phyloP scores from a whole-genome alignment of 1,140 invertebrate species.

The Bombus impatiens region DNA sequence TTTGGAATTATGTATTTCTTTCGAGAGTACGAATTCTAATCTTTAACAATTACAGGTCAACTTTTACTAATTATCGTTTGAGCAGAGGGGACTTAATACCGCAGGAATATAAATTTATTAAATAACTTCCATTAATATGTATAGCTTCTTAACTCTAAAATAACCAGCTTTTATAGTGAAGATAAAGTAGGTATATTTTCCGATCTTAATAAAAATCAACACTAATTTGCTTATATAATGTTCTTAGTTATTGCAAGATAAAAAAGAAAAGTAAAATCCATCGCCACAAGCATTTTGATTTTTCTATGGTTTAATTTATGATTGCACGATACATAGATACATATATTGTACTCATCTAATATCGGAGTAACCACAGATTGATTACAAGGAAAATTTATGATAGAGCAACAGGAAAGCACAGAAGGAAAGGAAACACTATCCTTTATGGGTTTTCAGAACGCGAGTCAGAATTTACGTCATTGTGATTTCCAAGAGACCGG shows the following conservation, averaged over 20 bases:
- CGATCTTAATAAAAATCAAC: neutral
- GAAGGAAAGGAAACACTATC: neutral
- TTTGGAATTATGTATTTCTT: neutral
- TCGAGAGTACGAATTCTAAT: no score
- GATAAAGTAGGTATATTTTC: neutral
- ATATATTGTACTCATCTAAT: neutral
- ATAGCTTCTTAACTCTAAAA: neutral
- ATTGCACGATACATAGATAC: no score
- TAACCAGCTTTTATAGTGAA: neutral
- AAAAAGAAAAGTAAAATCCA: no score
- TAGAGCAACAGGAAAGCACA: neutral
- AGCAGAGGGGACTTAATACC: neutral
- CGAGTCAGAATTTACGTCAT: constrained; percentile 37
- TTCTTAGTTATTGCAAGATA: neutral
- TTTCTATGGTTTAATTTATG: neutral
- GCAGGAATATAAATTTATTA: neutral
- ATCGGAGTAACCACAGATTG: neutral
- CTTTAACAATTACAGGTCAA: neutral
- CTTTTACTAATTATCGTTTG: neutral
- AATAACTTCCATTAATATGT: neutral
- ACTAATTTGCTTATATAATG: neutral
- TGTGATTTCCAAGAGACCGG: constrained; percentile 50
- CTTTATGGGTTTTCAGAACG: constrained; percentile 6
- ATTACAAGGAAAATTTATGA: neutral
- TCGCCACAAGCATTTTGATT: no score